Evolutionary conservation across 1,140 invertebrate genomes (phyloP).

Genomic region (Bombus huntii): DNA sequence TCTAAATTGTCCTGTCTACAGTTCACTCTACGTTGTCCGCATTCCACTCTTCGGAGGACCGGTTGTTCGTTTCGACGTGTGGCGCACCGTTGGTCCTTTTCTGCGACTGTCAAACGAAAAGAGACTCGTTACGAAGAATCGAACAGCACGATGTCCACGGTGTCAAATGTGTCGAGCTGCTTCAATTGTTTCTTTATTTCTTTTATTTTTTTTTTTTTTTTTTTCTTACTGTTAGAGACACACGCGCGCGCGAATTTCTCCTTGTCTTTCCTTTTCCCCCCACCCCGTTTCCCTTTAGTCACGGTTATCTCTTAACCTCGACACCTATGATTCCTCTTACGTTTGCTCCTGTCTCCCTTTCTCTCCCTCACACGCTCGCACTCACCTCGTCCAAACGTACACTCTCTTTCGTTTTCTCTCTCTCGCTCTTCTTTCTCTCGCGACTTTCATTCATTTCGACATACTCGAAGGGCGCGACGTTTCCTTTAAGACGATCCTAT

Average conservation of each 20-base stretch:
- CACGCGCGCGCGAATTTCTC: background rate
- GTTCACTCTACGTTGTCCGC: conserved; percentile 3
- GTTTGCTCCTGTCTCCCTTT: background rate
- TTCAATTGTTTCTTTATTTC: background rate
- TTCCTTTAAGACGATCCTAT: conserved; percentile 45
- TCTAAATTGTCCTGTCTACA: conserved; percentile 12
- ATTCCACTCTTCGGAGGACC: conserved; percentile 2
- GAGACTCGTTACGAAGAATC: conserved; percentile 19
- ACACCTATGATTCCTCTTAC: conserved; percentile 47
- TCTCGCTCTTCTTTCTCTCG: conserved; percentile 3
- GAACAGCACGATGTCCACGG: background rate
- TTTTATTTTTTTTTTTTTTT: too few relatives aligned
- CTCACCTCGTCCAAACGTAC: conserved; percentile 2
- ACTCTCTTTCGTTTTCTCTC: conserved; percentile 9
- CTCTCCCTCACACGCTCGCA: conserved; percentile 4
- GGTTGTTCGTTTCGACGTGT: conserved; percentile 22
- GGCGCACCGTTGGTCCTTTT: conserved; percentile 27
- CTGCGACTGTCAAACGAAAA: conserved; percentile 41
- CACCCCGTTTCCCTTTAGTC: background rate
- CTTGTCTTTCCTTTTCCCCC: background rate
- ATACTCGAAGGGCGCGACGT: conserved; percentile 35
- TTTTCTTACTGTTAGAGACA: background rate
- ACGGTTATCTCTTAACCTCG: conserved; percentile 40
- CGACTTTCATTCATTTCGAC: conserved; percentile 51
- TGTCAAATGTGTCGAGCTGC: background rate